These are phyloP conservation scores for Prunella fulvescens DNA, from an alignment of 2,113 vertebrate genomes.

Conservation along the genomic window DNA sequence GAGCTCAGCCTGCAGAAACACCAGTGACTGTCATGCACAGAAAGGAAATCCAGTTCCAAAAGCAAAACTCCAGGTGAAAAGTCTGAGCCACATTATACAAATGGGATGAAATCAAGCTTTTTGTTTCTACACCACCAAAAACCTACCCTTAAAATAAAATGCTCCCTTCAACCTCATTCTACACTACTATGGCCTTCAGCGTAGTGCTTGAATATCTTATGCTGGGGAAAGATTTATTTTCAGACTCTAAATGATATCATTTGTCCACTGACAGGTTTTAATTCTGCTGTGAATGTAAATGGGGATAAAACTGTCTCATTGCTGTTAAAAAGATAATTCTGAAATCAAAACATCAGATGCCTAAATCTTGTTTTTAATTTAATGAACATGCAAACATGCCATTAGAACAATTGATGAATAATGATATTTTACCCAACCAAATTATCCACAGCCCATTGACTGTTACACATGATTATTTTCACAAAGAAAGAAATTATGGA, in stretches of 20 bases:
- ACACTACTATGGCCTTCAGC: background rate
- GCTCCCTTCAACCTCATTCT: background rate
- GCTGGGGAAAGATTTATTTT: background rate
- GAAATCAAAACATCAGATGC: background rate
- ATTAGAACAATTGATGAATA: background rate
- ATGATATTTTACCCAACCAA: background rate
- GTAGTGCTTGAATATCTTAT: background rate
- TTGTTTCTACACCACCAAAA: background rate
- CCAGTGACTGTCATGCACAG: background rate
- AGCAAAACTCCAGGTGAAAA: background rate
- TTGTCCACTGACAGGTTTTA: background rate
- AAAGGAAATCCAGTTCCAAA: background rate
- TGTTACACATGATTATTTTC: background rate
- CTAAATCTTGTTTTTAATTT: background rate
- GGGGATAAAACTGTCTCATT: background rate
- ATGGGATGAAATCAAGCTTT: background rate
- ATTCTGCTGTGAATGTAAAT: background rate
- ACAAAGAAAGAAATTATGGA: background rate
- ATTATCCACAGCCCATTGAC: background rate
- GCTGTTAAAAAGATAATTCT: background rate
- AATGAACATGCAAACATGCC: background rate
- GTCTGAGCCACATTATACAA: background rate
- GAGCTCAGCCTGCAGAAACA: background rate
- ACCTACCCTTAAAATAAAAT: background rate
- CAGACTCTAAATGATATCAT: background rate